Evolutionary conservation across 2,888 invertebrate genomes (phyloP).

Genomic region (Agriopis aurantiaria): DNA sequence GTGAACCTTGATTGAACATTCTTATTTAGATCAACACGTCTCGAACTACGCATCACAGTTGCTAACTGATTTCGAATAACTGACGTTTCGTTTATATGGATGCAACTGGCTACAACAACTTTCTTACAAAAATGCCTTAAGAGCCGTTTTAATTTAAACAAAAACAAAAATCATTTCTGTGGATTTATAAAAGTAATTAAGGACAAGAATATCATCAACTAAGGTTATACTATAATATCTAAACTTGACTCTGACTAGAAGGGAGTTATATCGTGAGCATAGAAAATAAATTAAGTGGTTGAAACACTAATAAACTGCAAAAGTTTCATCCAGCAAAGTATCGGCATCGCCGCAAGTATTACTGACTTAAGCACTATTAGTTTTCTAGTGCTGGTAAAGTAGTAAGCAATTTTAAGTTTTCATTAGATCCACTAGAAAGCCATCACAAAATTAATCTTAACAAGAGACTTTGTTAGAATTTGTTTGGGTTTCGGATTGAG

Average conservation of each 20-base stretch:
- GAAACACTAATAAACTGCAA: slow-evolving; percentile 14
- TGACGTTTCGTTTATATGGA: too few species aligned
- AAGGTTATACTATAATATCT: neutral
- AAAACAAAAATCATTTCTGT: too few species aligned
- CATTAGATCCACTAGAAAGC: neutral
- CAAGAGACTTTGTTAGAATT: neutral
- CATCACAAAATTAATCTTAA: neutral
- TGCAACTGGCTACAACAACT: too few species aligned
- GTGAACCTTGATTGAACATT: too few species aligned
- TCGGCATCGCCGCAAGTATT: slow-evolving; percentile 9
- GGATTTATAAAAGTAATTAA: neutral
- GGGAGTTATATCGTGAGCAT: slow-evolving; percentile 6
- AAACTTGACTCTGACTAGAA: neutral
- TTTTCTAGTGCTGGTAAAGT: slow-evolving; percentile 2
- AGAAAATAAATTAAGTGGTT: slow-evolving; percentile 13
- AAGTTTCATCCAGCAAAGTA: slow-evolving; percentile 12
- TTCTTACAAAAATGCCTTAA: too few species aligned
- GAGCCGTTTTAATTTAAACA: too few species aligned
- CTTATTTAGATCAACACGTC: too few species aligned
- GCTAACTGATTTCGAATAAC: too few species aligned
- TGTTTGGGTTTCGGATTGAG: neutral
- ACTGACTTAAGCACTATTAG: slow-evolving; percentile 10
- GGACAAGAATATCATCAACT: slow-evolving; percentile 4
- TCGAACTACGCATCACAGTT: too few species aligned
- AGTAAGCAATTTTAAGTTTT: neutral